Evolutionary conservation across 2,113 vertebrate species (phyloP).

Genomic region (Catharus fuscescens): DNA sequence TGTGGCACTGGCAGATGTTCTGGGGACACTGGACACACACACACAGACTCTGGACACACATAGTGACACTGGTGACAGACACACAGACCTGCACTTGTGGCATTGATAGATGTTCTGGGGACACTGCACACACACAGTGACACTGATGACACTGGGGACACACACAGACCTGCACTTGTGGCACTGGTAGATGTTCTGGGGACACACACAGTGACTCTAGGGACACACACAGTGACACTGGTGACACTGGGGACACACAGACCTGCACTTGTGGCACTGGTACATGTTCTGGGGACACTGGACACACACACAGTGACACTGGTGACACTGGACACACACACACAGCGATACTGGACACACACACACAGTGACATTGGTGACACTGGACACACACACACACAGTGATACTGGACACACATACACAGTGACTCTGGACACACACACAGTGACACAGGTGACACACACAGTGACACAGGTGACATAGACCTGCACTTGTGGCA

Average conservation of each 20-base stretch:
- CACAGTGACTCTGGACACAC: no score
- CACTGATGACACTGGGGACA: constrained; percentile 49
- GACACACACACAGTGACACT: constrained; percentile 71
- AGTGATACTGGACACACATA: no score
- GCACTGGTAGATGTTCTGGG: neutral
- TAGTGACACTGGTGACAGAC: neutral
- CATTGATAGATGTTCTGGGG: constrained; percentile 89
- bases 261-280: constrained; percentile 93
- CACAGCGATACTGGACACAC: no score
- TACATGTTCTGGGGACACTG: constrained; percentile 85
- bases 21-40: constrained; percentile 3
- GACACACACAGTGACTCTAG: neutral
- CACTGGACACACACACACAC: no score
- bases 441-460: no score
- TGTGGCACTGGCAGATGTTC: constrained; percentile 94
- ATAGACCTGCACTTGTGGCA: neutral
- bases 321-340: constrained; percentile 83
- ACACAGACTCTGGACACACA: no score
- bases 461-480: neutral
- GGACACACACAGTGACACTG: neutral
- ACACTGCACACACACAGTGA: constrained; percentile 16
- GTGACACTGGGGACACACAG: no score
- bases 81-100: constrained; percentile 82
- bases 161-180: neutral
- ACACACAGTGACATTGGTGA: neutral